Evolutionary conservation across 2,113 vertebrate genomes (phyloP).

Genomic region (Struthidea cinerea): DNA sequence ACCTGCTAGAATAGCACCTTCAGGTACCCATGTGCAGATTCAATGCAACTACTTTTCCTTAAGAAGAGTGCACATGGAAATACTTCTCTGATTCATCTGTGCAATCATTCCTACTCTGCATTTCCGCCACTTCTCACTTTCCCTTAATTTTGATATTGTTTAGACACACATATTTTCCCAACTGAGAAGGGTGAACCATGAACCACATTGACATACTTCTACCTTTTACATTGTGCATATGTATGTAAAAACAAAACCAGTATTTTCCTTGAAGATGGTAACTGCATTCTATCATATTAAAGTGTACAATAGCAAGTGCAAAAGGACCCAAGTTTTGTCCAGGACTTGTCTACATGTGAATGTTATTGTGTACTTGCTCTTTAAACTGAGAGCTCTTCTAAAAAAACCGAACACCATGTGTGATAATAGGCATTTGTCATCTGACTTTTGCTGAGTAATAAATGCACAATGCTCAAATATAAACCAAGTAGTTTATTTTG

Average conservation of each 20-base stretch:
- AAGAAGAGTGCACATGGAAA: background rate
- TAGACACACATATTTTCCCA: background rate
- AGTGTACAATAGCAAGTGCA: background rate
- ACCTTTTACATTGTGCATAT: background rate
- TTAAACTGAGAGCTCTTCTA: background rate
- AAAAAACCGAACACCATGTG: background rate
- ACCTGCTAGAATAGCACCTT: background rate
- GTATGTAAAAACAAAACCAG: background rate
- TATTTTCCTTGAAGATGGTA: background rate
- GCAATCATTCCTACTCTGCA: background rate
- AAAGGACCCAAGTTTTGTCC: background rate
- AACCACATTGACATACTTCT: background rate
- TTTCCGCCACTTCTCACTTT: background rate
- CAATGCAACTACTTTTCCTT: background rate
- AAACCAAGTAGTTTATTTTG: background rate
- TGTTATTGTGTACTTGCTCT: background rate
- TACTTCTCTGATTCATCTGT: background rate
- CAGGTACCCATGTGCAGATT: no score
- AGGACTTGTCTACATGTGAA: background rate
- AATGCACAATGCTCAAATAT: background rate
- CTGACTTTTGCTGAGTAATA: background rate
- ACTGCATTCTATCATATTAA: background rate
- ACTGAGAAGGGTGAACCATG: background rate
- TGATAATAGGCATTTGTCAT: background rate
- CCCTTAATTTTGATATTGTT: background rate